Conservation (phyloP, 2,888 invertebrate genomes). For the Tenthredo distinguenda region DNA sequence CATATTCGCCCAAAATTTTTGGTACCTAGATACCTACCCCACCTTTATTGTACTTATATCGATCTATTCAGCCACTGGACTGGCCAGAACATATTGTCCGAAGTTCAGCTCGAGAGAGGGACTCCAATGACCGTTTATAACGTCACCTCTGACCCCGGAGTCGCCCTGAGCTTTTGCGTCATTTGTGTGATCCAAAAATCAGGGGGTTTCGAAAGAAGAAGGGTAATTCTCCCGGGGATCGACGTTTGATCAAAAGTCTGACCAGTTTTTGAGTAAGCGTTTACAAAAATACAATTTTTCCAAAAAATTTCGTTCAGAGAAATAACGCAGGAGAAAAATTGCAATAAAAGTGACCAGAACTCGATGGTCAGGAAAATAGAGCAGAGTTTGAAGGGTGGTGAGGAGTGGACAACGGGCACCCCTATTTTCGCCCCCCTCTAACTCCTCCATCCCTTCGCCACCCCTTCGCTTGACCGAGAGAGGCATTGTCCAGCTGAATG, state of each 20-base stretch:
- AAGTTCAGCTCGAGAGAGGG: background rate
- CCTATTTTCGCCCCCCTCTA: conserved; percentile 20
- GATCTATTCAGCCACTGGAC: background rate
- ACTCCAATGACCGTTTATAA: background rate
- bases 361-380: background rate
- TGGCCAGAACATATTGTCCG: background rate
- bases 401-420: conserved; percentile 12
- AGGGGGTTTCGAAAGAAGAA: background rate
- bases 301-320: background rate
- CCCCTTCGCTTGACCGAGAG: conserved; percentile 72
- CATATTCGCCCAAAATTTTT: background rate
- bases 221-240: background rate
- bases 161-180: background rate
- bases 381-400: conserved; percentile 9
- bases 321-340: background rate
- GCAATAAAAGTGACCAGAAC: background rate
- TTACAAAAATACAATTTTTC: no score
- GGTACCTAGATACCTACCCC: background rate
- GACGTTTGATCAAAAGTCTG: no score
- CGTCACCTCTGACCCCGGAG: background rate
- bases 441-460: conserved; percentile 39
- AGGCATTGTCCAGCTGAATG: conserved; percentile 72
- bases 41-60: background rate
- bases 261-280: no score
- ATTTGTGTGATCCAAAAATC: background rate